These are phyloP conservation scores for Peromyscus attwateri DNA, from an alignment of 2,797 vertebrate species.

Conservation along the genomic window DNA sequence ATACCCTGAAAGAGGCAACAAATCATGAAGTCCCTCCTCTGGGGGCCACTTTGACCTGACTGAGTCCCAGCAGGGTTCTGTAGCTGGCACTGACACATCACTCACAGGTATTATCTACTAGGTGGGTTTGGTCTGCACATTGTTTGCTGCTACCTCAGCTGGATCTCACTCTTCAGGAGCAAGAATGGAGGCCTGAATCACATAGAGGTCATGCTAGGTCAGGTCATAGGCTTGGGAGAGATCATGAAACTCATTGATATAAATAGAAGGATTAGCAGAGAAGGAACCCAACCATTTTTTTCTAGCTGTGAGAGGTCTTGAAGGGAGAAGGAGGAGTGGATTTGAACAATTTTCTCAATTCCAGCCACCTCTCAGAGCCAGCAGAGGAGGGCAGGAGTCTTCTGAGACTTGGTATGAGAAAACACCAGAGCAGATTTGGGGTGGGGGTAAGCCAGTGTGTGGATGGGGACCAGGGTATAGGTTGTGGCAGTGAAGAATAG, in stretches of 20 bases:
- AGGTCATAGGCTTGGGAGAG: not conserved
- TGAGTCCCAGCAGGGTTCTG: too few species aligned
- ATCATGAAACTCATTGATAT: not conserved
- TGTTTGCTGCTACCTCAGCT: too few species aligned
- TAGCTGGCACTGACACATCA: too few species aligned
- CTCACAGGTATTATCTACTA: too few species aligned
- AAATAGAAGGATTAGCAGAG: not conserved
- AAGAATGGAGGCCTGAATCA: not conserved
- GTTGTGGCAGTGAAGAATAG: not conserved
- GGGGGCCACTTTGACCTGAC: too few species aligned
- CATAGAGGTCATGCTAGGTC: not conserved
- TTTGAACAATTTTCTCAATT: too few species aligned
- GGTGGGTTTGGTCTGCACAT: not conserved
- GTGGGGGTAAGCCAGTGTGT: too few species aligned
- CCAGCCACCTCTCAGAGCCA: too few species aligned
- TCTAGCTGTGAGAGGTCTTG: not conserved
- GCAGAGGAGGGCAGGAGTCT: not conserved
- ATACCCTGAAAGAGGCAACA: too few species aligned
- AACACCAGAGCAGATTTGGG: not conserved
- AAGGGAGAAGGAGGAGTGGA: not conserved
- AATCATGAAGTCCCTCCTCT: too few species aligned
- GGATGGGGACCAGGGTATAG: not conserved
- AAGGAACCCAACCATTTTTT: not conserved
- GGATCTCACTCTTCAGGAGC: not conserved
- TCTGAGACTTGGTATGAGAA: not conserved